Evolutionary conservation across 2,888 invertebrate genomes (phyloP).

Genomic region (Sesia apiformis): DNA sequence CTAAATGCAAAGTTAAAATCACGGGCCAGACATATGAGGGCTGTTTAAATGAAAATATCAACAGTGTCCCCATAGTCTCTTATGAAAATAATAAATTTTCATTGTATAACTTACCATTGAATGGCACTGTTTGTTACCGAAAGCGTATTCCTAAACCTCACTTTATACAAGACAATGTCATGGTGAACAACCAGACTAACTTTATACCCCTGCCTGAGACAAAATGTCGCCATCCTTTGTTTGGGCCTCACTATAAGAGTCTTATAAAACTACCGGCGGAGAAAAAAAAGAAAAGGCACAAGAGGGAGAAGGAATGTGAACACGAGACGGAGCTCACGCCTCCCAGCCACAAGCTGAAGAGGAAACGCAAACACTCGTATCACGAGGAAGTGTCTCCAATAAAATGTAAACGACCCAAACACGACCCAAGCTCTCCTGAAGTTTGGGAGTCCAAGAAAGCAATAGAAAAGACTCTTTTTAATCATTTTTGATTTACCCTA

Average conservation of each 20-base stretch:
- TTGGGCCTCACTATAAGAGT: conserved; percentile 47
- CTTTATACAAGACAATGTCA: conserved; percentile 27
- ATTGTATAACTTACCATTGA: conserved; percentile 26
- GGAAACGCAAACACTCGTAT: conserved; percentile 25
- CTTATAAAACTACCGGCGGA: conserved; percentile 32
- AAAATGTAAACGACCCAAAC: conserved; percentile 28
- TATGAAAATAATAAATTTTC: conserved; percentile 16
- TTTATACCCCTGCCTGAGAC: conserved; percentile 53
- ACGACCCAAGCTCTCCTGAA: conserved; percentile 30
- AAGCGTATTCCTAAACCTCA: conserved; percentile 49
- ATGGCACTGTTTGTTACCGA: conserved; percentile 30
- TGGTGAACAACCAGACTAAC: conserved; percentile 29
- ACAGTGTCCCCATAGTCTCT: conserved; percentile 22
- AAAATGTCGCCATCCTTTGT: conserved; percentile 54
- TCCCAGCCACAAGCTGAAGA: conserved; percentile 11
- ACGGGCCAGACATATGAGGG: conserved; percentile 41
- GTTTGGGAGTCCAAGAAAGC: conserved; percentile 56
- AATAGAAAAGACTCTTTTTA: conserved; percentile 56
- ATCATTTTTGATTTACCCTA: conserved; percentile 15
- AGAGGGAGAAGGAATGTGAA: conserved; percentile 8
- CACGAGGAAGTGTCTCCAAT: conserved; percentile 14
- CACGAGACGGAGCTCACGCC: background rate
- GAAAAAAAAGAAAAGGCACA: conserved; percentile 10
- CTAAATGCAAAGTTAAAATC: conserved; percentile 45
- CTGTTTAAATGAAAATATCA: conserved; percentile 17